phyloP scores from a whole-genome alignment of 2,113 vertebrate species.

The Procavia capensis region DNA sequence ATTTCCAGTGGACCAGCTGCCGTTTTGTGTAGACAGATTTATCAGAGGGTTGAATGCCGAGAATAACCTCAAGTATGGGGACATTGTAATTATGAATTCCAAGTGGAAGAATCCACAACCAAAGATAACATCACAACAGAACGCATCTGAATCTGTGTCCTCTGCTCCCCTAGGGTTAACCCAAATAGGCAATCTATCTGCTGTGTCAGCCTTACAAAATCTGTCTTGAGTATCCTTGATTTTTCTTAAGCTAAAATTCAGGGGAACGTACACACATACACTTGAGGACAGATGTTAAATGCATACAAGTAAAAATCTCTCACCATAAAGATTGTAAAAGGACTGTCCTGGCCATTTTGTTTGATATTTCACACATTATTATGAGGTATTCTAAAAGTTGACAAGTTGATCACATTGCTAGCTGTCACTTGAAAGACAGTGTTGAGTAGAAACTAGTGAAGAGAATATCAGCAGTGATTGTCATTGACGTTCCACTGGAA shows the following conservation, averaged over 20 bases:
- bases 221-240: not conserved
- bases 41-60: constrained; percentile 62
- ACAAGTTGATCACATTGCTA: not conserved
- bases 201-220: not conserved
- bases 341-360: not conserved
- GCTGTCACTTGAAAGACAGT: not conserved
- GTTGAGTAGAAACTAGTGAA: not conserved
- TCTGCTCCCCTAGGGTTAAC: constrained; percentile 32
- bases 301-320: not conserved
- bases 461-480: not conserved
- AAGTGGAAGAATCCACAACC: constrained; percentile 69
- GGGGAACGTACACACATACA: not conserved
- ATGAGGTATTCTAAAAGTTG: not conserved
- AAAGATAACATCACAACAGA: constrained; percentile 60
- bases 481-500: not conserved
- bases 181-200: constrained; percentile 70
- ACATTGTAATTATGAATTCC: constrained; percentile 72
- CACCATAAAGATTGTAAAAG: not conserved
- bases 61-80: constrained; percentile 66
- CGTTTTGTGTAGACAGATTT: constrained; percentile 76
- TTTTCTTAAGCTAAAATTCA: constrained; percentile 56
- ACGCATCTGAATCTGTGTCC: constrained; percentile 48
- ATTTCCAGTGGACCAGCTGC: constrained; percentile 69
- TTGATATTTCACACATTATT: not conserved
- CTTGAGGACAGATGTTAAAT: constrained; percentile 34